Evolutionary conservation across 2,888 invertebrate species (phyloP), one percentile per base, ranked within the genome.

Genomic region (Latrodectus elegans): DNA sequence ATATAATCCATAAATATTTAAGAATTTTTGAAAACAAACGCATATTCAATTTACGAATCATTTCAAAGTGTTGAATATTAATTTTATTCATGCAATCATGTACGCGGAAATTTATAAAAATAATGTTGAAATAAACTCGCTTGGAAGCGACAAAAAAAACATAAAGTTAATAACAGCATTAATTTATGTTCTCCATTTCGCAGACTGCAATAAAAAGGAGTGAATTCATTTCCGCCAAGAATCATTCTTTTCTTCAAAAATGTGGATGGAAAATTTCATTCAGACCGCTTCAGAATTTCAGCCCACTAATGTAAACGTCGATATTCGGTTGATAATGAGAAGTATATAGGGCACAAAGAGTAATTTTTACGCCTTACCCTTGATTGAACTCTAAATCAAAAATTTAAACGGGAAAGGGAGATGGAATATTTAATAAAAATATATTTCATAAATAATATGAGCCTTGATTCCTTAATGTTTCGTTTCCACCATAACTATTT

Each of bases 371-470:
- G 12, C 60, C 60, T 60, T n/a, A 12, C 60, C 60, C 60, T n/a
- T 84, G 84, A 84, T 78, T 77, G 84, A 84, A 78, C 72, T 60
- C 77, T 77, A 49, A 67, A 84, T 84, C 14, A 67, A 84, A 84
- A 52, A 71, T 64, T 38, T 71, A 65, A 64, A 77, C 26, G 49
- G 38, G 71, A 51, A n/a, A 51, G 49, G 22, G 64, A 73, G 72
- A 73, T 64, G 78, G 84, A 84, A 84, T 78, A 84, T 84, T 84
- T 84, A 84, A 84, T 84, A 84, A 84, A 84, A 84, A 84, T 84
- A 60, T 12, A 84, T 84, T 84, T 84, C 78, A 84, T 84, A 84
- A 84, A 84, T 84, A 84, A 78, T 73, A 77, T 72, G 53, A 77
- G 67, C 68, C 17, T 52, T 79, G 74, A 79, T 67, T 79, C 79